phyloP scores from a whole-genome alignment of 2,113 vertebrate species.

The Struthio camelus region DNA sequence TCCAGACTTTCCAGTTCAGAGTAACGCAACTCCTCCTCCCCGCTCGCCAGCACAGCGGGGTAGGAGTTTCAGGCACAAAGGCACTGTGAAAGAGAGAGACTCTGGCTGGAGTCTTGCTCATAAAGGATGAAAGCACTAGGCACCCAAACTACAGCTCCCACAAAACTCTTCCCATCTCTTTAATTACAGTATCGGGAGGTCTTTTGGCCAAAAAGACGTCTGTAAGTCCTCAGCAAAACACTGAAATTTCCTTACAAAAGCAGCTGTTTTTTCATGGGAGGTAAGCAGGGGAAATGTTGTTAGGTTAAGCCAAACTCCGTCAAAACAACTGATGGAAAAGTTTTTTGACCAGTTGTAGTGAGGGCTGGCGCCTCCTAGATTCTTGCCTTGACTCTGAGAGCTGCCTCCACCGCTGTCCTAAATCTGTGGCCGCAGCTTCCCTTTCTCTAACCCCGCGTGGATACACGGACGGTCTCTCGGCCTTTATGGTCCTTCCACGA shows the following conservation, averaged over 20 bases:
- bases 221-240: not conserved
- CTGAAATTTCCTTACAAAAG: not conserved
- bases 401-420: not conserved
- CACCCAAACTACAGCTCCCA: not conserved
- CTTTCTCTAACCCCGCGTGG: not conserved
- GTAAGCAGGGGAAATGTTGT: not conserved
- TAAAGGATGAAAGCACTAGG: not conserved
- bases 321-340: not conserved
- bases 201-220: not conserved
- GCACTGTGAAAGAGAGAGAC: not conserved
- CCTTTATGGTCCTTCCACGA: not conserved
- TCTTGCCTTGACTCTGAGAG: not conserved
- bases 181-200: not conserved
- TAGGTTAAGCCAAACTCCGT: not conserved
- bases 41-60: not conserved
- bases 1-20: conserved; percentile 2
- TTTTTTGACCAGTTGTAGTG: not conserved
- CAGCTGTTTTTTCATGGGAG: not conserved
- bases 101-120: not conserved
- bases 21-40: not conserved
- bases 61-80: not conserved
- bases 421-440: not conserved
- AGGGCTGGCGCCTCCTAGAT: not conserved
- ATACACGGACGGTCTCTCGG: not conserved
- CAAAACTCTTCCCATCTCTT: not conserved